phyloP scores from a whole-genome alignment of 2,888 invertebrate genomes.

The Acleris emargana region DNA sequence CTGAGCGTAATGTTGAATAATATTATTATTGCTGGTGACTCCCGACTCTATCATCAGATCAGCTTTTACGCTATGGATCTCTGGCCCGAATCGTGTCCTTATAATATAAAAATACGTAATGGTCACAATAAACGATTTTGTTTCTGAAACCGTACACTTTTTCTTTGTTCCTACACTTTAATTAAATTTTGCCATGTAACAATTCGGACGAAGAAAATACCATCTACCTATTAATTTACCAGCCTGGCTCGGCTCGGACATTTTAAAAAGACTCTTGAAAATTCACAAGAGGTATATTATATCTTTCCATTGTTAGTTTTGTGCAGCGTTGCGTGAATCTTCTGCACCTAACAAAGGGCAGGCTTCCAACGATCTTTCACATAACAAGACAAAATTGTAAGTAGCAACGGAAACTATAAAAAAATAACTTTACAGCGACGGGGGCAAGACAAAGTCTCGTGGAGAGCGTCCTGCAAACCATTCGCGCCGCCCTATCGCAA shows the following conservation, averaged over 20 bases:
- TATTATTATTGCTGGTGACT: no score
- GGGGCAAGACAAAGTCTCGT: constrained; percentile 49
- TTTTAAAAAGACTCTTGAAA: constrained; percentile 7
- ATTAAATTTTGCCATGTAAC: no score
- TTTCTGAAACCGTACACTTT: no score
- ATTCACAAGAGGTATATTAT: constrained; percentile 7
- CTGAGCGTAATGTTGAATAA: no score
- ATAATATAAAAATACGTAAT: no score
- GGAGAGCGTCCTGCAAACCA: constrained; percentile 64
- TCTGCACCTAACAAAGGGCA: constrained; percentile 11
- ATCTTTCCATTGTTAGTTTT: constrained; percentile 27
- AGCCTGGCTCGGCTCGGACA: neutral
- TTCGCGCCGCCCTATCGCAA: constrained; percentile 71
- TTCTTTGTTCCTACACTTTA: no score
- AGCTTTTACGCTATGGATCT: no score
- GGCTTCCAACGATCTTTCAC: constrained; percentile 12
- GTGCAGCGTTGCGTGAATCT: constrained; percentile 27
- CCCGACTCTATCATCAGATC: no score
- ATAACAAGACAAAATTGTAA: constrained; percentile 14
- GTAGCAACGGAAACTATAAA: constrained; percentile 34
- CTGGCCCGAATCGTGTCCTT: no score
- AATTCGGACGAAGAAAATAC: no score
- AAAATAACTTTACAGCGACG: constrained; percentile 27
- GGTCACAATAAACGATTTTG: no score
- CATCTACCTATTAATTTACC: no score